Conservation (phyloP, 2,888 invertebrate genomes). For the Coenonympha glycerion region DNA sequence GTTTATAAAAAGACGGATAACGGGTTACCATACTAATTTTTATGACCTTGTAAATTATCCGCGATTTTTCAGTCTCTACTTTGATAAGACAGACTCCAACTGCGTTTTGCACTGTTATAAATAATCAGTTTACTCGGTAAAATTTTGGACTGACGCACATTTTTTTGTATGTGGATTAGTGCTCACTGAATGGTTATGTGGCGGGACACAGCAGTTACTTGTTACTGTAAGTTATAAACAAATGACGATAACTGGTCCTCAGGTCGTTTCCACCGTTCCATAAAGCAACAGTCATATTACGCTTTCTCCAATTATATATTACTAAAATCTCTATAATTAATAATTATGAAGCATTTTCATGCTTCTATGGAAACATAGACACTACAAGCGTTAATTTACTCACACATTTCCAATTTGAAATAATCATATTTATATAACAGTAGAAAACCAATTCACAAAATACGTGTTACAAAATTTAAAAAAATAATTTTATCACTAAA, state of each 20-base stretch:
- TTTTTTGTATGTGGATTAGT: background rate
- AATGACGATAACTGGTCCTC: slow-evolving; percentile 38
- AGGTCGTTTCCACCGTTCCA: slow-evolving; percentile 47
- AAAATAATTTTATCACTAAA: background rate
- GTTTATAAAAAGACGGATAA: too few relatives aligned
- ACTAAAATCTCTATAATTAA: slow-evolving; percentile 41
- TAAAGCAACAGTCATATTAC: slow-evolving; percentile 56
- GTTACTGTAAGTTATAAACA: slow-evolving; percentile 8
- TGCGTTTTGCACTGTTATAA: too few relatives aligned
- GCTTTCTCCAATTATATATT: slow-evolving; percentile 49
- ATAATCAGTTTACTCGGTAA: too few relatives aligned
- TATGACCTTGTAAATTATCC: too few relatives aligned
- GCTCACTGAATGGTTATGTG: slow-evolving; percentile 46
- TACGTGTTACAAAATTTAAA: slow-evolving; percentile 23
- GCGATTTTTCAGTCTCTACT: too few relatives aligned
- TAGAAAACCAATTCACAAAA: slow-evolving; percentile 32
- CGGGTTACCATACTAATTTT: too few relatives aligned
- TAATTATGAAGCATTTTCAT: slow-evolving; percentile 59
- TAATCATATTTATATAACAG: slow-evolving; percentile 34
- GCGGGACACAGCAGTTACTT: slow-evolving; percentile 29
- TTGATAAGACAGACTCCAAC: too few relatives aligned
- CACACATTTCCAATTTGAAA: slow-evolving; percentile 63
- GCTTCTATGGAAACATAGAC: slow-evolving; percentile 64
- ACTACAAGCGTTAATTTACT: slow-evolving; percentile 71
- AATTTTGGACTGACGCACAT: background rate